Base-by-base conservation (phyloP, 2,888 invertebrate species). In the Apoda limacodes region DNA sequence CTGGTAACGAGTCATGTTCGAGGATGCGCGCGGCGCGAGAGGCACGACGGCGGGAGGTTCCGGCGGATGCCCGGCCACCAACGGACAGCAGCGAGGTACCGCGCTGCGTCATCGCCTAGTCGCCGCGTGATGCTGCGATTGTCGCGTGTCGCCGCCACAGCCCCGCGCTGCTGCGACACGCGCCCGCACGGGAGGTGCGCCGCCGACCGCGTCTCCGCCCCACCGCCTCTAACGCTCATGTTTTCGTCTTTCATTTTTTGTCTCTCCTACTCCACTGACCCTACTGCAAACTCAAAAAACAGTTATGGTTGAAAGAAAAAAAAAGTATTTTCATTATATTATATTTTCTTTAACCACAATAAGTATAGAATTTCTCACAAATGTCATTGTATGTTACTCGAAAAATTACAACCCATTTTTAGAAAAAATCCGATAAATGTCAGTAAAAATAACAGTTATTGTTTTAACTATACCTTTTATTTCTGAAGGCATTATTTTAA, bases 71-170 rank as follows among this genome's bases (percentile, higher is more conserved):
- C 37, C 62, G 68, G 2, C 67, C 64, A 10, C 69, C 76, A 30
- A 72, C 74, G 31, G 75, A 72, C 61, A 78, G 75, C 70, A 76
- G 76, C 69, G 78, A 78, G 78, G 78, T 78, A 78, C 59, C 60
- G 50, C 67, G 68, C 60, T 74, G 74, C 69, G 31, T 40, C 43
- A 46, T 75, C 61, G 65, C 55, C 51, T 76, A 67, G 60, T 36
- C 30, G 15, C 36, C 26, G 23, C 9, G 24, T 25, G 23, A 17
- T 28, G 22, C 4, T 6, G 32, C 14, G 12, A 12, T 10, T n/a
- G 7, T 28, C 14, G 10, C 19, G 21, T 21, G 12, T 25, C 13
- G 9, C 10, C 9, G 12, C 23, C 44, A 45, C 36, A 48, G 41
- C 17, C 17, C 5, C 42, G 17, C 17, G 7, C 26, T 17, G 9